Conservation (phyloP, 2,888 invertebrate species). For the Ctena decussata region DNA sequence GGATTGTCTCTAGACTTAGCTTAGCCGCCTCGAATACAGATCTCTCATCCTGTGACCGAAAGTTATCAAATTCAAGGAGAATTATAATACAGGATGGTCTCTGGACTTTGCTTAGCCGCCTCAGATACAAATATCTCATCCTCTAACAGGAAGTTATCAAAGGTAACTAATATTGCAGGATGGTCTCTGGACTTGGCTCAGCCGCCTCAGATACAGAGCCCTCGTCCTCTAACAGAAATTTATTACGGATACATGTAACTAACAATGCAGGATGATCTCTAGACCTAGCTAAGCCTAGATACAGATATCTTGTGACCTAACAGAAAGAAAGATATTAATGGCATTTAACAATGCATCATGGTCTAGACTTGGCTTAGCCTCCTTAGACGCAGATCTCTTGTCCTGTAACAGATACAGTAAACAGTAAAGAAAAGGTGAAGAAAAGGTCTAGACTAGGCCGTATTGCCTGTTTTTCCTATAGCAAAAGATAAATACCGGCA, state of each 20-base stretch:
- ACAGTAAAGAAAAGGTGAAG: too few species aligned
- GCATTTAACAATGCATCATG: conserved; percentile 37
- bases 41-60: conserved; percentile 37
- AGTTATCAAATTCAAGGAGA: too few species aligned
- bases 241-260: too few species aligned
- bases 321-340: too few species aligned
- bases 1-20: conserved; percentile 12
- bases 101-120: conserved; percentile 31
- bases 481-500: too few species aligned
- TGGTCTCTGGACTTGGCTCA: conserved; percentile 12
- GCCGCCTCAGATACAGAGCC: conserved; percentile 56
- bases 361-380: conserved; percentile 27
- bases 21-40: conserved; percentile 53
- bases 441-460: too few species aligned
- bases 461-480: too few species aligned
- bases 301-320: conserved; percentile 61
- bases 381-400: conserved; percentile 57
- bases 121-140: conserved; percentile 58
- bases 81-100: too few species aligned
- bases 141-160: too few species aligned
- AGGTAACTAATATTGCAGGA: too few species aligned
- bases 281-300: conserved; percentile 36
- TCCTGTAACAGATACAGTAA: conserved; percentile 3
- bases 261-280: conserved; percentile 14
- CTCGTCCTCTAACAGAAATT: too few species aligned